Percentiles rank a stretch among this genome's conserved stretches.
These are phyloP conservation scores for Drosophila pruinosa DNA, from an alignment of 1,140 invertebrate species.

Conservation along the genomic window DNA sequence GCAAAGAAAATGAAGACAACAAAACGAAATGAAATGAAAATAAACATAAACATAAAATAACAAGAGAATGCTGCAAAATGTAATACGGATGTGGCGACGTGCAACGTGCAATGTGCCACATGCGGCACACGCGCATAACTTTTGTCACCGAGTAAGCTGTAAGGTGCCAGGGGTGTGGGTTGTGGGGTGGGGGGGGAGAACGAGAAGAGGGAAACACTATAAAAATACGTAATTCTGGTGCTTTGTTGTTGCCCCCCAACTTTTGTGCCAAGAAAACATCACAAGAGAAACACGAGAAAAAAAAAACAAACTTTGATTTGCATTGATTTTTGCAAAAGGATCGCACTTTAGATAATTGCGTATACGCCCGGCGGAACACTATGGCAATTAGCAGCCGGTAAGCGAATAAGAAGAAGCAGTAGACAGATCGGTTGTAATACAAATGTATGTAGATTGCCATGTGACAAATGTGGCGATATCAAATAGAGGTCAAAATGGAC, in stretches of 20 bases:
- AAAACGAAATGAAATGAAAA: slow-evolving; percentile 14
- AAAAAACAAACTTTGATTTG: not conserved
- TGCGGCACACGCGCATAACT: slow-evolving; percentile 29
- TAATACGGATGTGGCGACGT: slow-evolving; percentile 16
- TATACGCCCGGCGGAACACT: too few relatives aligned
- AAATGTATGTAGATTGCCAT: not conserved
- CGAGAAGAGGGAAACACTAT: not conserved
- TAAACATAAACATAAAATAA: slow-evolving; percentile 7
- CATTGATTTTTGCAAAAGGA: not conserved
- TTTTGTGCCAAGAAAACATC: slow-evolving; percentile 2
- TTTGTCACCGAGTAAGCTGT: not conserved
- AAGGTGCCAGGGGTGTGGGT: too few relatives aligned
- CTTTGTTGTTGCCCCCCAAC: slow-evolving; percentile 1
- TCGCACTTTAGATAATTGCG: not conserved
- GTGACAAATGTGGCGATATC: not conserved
- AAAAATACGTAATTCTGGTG: slow-evolving; percentile 28
- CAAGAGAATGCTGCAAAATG: slow-evolving; percentile 25
- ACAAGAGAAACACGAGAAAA: not conserved
- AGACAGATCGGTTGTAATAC: not conserved
- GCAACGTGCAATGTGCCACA: slow-evolving; percentile 24
- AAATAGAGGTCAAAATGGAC: slow-evolving; percentile 2
- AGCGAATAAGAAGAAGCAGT: not conserved
- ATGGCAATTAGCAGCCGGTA: not conserved
- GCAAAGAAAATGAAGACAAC: not conserved
- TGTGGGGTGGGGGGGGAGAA: not conserved